These are phyloP conservation scores for Probosciger aterrimus DNA, from an alignment of 2,113 vertebrate genomes.

Conservation along the genomic window DNA sequence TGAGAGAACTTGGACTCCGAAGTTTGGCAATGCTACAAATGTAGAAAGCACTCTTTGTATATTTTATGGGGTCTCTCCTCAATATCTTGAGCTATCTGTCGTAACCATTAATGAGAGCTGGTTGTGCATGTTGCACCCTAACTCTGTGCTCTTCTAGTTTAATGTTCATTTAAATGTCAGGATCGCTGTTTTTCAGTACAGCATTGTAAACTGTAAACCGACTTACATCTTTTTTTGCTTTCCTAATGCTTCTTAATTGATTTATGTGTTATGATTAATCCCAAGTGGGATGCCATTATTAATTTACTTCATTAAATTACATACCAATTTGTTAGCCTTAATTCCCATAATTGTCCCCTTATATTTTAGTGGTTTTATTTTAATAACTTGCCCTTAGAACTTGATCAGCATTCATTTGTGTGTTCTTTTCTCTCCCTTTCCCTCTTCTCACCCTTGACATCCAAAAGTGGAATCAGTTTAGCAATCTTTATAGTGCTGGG, in stretches of 20 bases:
- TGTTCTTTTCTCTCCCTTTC: neutral
- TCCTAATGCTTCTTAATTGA: conserved; percentile 5
- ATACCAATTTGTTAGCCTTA: neutral
- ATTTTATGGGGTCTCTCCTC: neutral
- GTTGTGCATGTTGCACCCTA: neutral
- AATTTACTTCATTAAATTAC: conserved; percentile 19
- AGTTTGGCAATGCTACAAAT: neutral
- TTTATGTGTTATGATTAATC: conserved; percentile 18
- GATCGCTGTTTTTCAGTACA: neutral
- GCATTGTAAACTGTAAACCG: neutral
- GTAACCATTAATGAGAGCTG: neutral
- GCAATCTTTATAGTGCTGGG: conserved; percentile 25
- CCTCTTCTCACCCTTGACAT: neutral
- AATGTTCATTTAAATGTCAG: neutral
- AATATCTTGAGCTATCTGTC: neutral
- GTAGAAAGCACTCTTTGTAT: neutral
- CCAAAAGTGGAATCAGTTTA: neutral
- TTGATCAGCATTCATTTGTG: neutral
- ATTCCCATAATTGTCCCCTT: neutral
- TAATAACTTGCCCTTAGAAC: neutral
- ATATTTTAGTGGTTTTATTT: neutral
- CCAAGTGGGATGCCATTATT: neutral
- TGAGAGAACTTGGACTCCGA: neutral
- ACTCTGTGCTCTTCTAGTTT: neutral
- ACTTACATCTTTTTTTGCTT: neutral